Evolutionary conservation across 1,140 invertebrate genomes (phyloP), one percentile per base, ranked within the genome.

Genomic region (Neotoxoptera formosana): DNA sequence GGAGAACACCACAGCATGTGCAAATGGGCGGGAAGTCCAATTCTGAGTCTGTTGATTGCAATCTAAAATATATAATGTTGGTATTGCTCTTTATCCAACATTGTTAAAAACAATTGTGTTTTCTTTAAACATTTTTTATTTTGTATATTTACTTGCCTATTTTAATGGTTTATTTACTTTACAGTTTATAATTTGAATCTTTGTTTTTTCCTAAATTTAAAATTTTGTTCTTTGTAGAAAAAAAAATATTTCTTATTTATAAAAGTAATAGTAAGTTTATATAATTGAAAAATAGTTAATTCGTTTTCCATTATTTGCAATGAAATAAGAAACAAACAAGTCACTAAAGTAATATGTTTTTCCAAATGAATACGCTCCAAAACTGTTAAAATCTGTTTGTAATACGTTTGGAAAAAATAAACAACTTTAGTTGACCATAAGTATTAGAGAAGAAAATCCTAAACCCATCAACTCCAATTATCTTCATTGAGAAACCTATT

Each of bases 401-500:
- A 36, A 36, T 17, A 88, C 47, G 45, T 20, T 84, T 83, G 14
- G 90, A 91, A 91, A 47, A 91, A n/a, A 45, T 45, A 91, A 91
- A 67, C 60, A 60, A n/a, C 81, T 81, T 91, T 67, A 60, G 30
- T 60, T 91, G 47, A 20, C 25, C 34, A 20, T 51, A 45, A 14
- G 60, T 81, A 25, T 76, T 53, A 51, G 67, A 8, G 23, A 81
- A 36, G 76, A 81, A 92, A 92, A 83, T 47, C 91, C 90, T n/a
- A n/a, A 47, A 9, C 90, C 47, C 45, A 84, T 92, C 45, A 92
- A 48, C n/a, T 83, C 7, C 47, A 83, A 92, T 83, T 47, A 48
- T 81, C 60, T 36, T 83, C 34, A 51, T 84, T 34, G 25, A 45
- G 41, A 92, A 81, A 83, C 76, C 67, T 41, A 92, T 92, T 92